Base-by-base conservation (phyloP, 2,888 invertebrate genomes). In the Drosophila hawaiiensis region DNA sequence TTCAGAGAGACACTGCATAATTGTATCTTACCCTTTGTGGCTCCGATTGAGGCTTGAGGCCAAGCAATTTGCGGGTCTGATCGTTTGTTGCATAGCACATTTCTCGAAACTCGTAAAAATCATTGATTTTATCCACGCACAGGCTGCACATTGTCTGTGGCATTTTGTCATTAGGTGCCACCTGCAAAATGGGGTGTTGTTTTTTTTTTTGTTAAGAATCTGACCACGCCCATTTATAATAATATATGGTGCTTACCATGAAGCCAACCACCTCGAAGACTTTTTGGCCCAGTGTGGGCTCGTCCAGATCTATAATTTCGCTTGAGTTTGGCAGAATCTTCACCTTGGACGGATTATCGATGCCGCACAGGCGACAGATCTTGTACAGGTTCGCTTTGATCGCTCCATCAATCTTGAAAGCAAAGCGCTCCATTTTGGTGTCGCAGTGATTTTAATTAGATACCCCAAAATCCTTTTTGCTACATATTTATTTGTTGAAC, bases 51-150 rank as follows among this genome's bases (percentile, higher is more conserved):
- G 31, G 85, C 50, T 92, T 91, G 6, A 93, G 83, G 9, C 93
- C 93, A 4, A 93, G 80, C 1, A 93, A 78, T 37, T 93, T 88
- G 29, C 95, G 89, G 0, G 95, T 95, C 54, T 93, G 92, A 33
- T 91, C 92, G 78, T 95, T 94, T 0, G 94, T 95, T 39, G 94
- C 93, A 50, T 93, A 92, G 80, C 95, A 95, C 94, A 95, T 94
- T 74, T 94, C 94, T 19, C 94, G 91, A 88, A 95, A 95, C 86
- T 95, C 95, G 41, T 94, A 95, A 91, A 95, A 95, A 80, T 95
- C 95, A 83, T 95, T 94, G 65, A 95, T 94, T 92, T 95, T 95
- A 80, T 95, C 95, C 22, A 95, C 94, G 49, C 95, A 95, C 16
- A 95, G 84, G 80, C 94, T 94, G 77, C 95, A 95, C 64, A 95